Evolutionary conservation across 2,797 vertebrate genomes (phyloP), one percentile per base, ranked within the genome.

Genomic region (Pterois miles): DNA sequence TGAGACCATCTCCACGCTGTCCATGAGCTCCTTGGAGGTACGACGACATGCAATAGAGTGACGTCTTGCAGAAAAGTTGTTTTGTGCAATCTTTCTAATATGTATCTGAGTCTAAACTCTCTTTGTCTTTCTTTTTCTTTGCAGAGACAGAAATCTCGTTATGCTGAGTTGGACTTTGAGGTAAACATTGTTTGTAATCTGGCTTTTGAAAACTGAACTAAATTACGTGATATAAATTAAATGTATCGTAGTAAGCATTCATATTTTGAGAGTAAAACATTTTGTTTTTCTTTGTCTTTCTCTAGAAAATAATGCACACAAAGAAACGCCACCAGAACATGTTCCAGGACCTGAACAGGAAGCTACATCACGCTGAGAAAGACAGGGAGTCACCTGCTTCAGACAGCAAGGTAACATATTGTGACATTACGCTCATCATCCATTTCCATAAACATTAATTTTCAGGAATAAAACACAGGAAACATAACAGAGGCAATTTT

Each of bases 271-370:
- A 40, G 0, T 57, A 14, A 54, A 58, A 56, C 29, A 1, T 25
- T 12, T 11, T 40, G 6, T 22, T 11, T 18, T 25, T n/a, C 68
- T 65, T 52, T 89, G 36, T 31, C 65, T 81, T n/a, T 40, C 65
- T 90, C 13, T 77, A 99, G 98, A 99, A 99, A 95, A 99, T 99
- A 89, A 99, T 99, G 98, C 98, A 99, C 95, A 99, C 98, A 5
- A 96, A 98, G 88, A 99, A 99, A 91, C 97, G 98, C 78, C 98
- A 99, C 93, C 98, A 99, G 92, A 98, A 99, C 95, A 99, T 99
- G 98, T 99, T 99, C 93, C 98, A 99, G 92, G 98, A 99, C 91
- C 95, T 99, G 53, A 99, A 98, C 95, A 97, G 98, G 92, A 99
- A 98, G 91, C 88, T 99, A 76, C 98, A 99, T 94, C 97, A 98